These are phyloP conservation scores for Drosophila miranda DNA, from an alignment of 1,140 invertebrate genomes.

Conservation along the genomic window DNA sequence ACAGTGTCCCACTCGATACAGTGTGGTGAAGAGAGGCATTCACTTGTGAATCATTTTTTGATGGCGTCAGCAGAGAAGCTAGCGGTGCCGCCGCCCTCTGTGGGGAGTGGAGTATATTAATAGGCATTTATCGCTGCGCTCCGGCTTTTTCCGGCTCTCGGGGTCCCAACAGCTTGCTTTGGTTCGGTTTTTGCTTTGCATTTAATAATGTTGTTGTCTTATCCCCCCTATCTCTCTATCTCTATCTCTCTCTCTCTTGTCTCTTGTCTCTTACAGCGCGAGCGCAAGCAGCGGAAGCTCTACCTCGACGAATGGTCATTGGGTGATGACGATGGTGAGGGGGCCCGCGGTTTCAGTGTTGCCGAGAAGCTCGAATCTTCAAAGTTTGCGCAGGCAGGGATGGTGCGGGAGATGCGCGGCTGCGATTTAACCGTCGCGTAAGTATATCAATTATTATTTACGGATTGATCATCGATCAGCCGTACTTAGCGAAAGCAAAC, in stretches of 20 bases:
- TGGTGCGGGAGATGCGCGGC: constrained; percentile 95
- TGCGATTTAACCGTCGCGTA: constrained; percentile 88
- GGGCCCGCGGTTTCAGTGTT: constrained; percentile 92
- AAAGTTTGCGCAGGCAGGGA: constrained; percentile 88
- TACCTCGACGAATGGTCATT: constrained; percentile 96
- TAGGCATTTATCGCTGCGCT: constrained; percentile 47
- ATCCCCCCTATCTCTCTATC: constrained; percentile 3
- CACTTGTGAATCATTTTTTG: constrained; percentile 61
- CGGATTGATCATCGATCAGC: constrained; percentile 14
- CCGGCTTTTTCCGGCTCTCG: constrained; percentile 35
- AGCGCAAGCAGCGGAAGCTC: constrained; percentile 93
- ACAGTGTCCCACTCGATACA: neutral
- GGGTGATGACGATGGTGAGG: constrained; percentile 96
- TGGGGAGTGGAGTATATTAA: constrained; percentile 50
- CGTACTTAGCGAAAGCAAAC: neutral
- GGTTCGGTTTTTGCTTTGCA: too few species aligned
- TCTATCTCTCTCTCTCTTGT: constrained; percentile 5
- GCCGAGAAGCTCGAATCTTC: constrained; percentile 95
- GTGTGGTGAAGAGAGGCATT: constrained; percentile 37
- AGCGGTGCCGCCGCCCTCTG: constrained; percentile 46
- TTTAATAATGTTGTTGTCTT: constrained; percentile 28
- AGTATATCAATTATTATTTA: constrained; percentile 45
- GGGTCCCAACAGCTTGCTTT: neutral
- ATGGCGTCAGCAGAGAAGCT: constrained; percentile 50
- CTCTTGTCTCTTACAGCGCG: constrained; percentile 85